phyloP scores from a whole-genome alignment of 2,888 invertebrate genomes.

The Leucoma salicis region DNA sequence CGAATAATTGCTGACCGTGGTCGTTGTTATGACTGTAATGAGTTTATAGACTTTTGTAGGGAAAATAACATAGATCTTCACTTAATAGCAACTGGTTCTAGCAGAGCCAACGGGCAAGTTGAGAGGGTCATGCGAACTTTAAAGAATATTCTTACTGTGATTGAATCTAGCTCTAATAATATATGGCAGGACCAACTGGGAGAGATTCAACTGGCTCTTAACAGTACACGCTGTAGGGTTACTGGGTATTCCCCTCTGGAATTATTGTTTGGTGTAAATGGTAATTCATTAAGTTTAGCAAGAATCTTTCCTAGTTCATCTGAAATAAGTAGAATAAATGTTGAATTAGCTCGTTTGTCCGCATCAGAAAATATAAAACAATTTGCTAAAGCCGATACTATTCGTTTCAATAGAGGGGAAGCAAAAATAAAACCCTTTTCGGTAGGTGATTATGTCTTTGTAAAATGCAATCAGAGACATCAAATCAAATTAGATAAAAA shows the following conservation, averaged over 20 bases:
- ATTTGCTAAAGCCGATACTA: too few relatives aligned
- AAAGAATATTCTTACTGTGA: conserved; percentile 26
- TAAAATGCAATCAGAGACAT: too few relatives aligned
- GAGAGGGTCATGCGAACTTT: neutral
- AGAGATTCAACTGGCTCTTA: conserved; percentile 36
- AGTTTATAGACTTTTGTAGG: conserved; percentile 18
- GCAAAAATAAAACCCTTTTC: too few relatives aligned
- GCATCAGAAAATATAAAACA: too few relatives aligned
- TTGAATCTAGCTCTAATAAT: conserved; percentile 18
- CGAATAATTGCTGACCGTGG: conserved; percentile 9
- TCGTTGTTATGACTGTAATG: conserved; percentile 19
- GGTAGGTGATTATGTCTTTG: too few relatives aligned
- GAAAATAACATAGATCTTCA: conserved; percentile 14
- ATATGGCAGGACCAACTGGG: conserved; percentile 35
- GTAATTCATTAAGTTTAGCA: conserved; percentile 19
- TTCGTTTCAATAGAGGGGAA: too few relatives aligned
- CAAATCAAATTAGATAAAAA: too few relatives aligned
- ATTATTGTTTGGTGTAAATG: conserved; percentile 28
- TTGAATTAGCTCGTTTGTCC: too few relatives aligned
- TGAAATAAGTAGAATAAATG: too few relatives aligned
- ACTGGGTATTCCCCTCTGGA: conserved; percentile 36
- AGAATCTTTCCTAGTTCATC: too few relatives aligned
- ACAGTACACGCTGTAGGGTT: conserved; percentile 28
- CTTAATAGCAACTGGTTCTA: conserved; percentile 17
- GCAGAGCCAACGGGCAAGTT: conserved; percentile 7